Evolutionary conservation across 2,888 invertebrate genomes (phyloP), one percentile per base, ranked within the genome.

Genomic region (Spodoptera picta): DNA sequence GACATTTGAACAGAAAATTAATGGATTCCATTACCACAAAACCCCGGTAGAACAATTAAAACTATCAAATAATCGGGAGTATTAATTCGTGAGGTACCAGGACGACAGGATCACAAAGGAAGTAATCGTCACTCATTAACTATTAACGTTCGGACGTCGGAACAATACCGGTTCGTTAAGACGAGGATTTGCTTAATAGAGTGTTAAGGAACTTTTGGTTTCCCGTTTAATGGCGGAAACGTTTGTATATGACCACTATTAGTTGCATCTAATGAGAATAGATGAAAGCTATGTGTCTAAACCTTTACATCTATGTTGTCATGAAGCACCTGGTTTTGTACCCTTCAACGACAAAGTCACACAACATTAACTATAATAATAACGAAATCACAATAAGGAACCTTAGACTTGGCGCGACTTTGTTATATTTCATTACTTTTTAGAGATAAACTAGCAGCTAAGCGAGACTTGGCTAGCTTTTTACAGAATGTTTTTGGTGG

Each of bases 111-210:
- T 53, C 60, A 63, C 71, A 73, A 71, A 79, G 78, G 78, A 82
- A 77, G 67, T 85, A 83, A 88, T 87, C 69, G 71, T 52, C 69
- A 61, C 73, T 82, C 80, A 86, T 87, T 86, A 84, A 75, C 69
- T 51, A 52, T 19, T 12, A 49, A 51, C 48, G 57, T 55, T 68
- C 48, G 50, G 59, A 62, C 43, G 64, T 66, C 54, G 45, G 52
- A 67, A 78, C 75, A 79, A 68, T 77, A 69, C 43, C 55, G 54
- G 65, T 65, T 75, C 81, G 69, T 80, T 84, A 79, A 69, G 66
- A 57, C 65, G 63, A 63, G 69, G 63, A 69, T 73, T 45, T 63
- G 70, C 49, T 65, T 79, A 77, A 81, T 83, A 63, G 67, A 62
- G 70, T 72, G 80, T 79, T 77, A 79, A 54, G 57, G 60, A 61